Evolutionary conservation across 2,888 invertebrate genomes (phyloP).

Genomic region (Oithona nana): DNA sequence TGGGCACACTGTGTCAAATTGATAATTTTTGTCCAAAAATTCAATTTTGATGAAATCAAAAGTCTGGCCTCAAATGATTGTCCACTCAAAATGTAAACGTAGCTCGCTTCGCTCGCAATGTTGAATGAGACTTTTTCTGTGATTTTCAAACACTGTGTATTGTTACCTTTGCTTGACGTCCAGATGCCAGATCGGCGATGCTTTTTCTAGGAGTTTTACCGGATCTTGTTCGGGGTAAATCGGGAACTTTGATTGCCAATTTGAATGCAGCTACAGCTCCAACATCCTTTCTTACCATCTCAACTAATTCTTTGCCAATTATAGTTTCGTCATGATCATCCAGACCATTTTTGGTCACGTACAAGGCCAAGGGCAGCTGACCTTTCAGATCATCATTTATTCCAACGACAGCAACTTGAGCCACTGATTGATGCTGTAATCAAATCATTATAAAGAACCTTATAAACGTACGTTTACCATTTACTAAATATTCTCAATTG

Average conservation of each 20-base stretch:
- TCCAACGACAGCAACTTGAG: conserved; percentile 72
- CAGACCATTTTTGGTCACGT: conserved; percentile 43
- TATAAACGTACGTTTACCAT: too few species aligned
- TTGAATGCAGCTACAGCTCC: conserved; percentile 79
- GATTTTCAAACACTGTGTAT: too few species aligned
- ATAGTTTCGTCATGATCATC: not conserved
- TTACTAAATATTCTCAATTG: too few species aligned
- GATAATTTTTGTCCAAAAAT: too few species aligned
- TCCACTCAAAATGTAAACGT: too few species aligned
- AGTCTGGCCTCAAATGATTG: too few species aligned
- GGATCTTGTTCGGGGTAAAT: conserved; percentile 68
- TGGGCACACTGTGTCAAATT: too few species aligned
- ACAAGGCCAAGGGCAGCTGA: conserved; percentile 70
- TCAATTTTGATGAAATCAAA: too few species aligned
- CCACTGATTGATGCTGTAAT: conserved; percentile 66
- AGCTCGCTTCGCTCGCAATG: too few species aligned
- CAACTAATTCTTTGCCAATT: conserved; percentile 38
- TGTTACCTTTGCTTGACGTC: conserved; percentile 43
- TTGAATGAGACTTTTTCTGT: too few species aligned
- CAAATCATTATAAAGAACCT: too few species aligned
- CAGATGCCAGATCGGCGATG: conserved; percentile 61
- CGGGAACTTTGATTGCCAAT: conserved; percentile 53
- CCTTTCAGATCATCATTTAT: conserved; percentile 76
- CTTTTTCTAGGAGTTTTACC: conserved; percentile 63
- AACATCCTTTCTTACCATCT: conserved; percentile 42